These are phyloP conservation scores for Tetramorium simillimum DNA, from an alignment of 1,140 invertebrate genomes.

Conservation along the genomic window DNA sequence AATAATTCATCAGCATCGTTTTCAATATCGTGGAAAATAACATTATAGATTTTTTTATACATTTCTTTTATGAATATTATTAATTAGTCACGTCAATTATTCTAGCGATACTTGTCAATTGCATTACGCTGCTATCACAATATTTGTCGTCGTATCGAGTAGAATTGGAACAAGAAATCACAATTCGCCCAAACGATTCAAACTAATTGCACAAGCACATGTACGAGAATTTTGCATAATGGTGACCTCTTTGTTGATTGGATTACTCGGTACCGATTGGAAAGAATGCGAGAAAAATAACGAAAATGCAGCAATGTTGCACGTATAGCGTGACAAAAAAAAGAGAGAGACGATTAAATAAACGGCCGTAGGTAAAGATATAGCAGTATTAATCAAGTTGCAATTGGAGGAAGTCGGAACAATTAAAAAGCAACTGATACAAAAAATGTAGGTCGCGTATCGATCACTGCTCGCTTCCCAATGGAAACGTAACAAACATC, in stretches of 20 bases:
- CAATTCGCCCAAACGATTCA: conserved; percentile 14
- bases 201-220: conserved; percentile 41
- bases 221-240: conserved; percentile 36
- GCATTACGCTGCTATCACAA: neutral
- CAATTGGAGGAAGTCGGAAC: conserved; percentile 44
- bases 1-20: neutral
- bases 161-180: conserved; percentile 18
- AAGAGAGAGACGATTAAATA: neutral
- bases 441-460: conserved; percentile 57
- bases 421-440: conserved; percentile 59
- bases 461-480: conserved; percentile 61
- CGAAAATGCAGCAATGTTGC: conserved; percentile 5
- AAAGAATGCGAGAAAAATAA: conserved; percentile 38
- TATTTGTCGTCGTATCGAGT: neutral
- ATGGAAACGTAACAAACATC: conserved; percentile 55
- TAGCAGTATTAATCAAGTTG: conserved; percentile 40
- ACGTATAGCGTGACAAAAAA: neutral
- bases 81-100: conserved; percentile 18
- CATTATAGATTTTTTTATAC: neutral
- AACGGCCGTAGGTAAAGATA: conserved; percentile 23
- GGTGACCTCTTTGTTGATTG: conserved; percentile 27
- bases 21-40: neutral
- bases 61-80: neutral
- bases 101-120: neutral
- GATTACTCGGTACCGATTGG: conserved; percentile 23